Percentiles rank a stretch among this genome's conserved stretches.
These are phyloP conservation scores for Notiomystis cincta DNA, from an alignment of 2,113 vertebrate genomes.

Conservation along the genomic window DNA sequence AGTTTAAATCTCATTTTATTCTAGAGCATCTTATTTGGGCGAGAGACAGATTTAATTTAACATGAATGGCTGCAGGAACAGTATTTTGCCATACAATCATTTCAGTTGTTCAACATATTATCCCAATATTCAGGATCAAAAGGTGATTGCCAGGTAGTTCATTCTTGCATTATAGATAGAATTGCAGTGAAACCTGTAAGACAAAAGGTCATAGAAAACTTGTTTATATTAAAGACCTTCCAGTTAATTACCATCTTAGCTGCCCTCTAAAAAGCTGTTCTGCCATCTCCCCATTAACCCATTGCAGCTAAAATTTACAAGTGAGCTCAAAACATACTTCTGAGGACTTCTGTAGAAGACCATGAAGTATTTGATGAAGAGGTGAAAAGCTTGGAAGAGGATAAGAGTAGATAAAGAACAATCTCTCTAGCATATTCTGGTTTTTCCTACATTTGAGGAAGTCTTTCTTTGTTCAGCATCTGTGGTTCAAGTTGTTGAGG, in stretches of 20 bases:
- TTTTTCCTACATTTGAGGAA: background rate
- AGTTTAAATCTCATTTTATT: background rate
- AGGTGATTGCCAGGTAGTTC: background rate
- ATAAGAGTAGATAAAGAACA: background rate
- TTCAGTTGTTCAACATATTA: background rate
- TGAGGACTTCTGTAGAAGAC: background rate
- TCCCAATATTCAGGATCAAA: background rate
- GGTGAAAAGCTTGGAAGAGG: background rate
- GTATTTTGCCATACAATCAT: background rate
- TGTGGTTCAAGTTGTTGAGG: background rate
- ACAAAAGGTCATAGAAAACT: background rate
- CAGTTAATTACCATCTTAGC: background rate
- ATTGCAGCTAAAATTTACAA: background rate
- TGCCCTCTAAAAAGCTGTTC: background rate
- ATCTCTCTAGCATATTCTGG: background rate
- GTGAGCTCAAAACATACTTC: background rate
- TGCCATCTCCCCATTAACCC: background rate
- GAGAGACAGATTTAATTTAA: background rate
- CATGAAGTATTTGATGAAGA: background rate
- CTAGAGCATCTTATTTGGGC: background rate
- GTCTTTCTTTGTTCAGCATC: background rate
- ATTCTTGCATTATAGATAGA: background rate
- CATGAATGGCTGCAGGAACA: background rate
- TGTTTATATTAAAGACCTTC: slow-evolving; percentile 5
- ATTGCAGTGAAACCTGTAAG: background rate